These are phyloP conservation scores for Myrmecobius fasciatus DNA, from an alignment of 2,113 vertebrate species.

Conservation along the genomic window DNA sequence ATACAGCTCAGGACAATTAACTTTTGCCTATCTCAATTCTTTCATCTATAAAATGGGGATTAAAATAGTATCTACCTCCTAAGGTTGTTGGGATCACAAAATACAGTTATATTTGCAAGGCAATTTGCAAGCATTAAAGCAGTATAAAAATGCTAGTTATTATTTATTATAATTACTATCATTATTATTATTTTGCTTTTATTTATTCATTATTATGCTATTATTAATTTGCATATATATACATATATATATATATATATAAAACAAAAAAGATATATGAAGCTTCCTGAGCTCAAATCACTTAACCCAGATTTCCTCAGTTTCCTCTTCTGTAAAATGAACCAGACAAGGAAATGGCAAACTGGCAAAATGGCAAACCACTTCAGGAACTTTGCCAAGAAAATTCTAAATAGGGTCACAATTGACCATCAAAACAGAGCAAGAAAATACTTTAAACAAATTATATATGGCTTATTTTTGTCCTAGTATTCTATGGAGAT, in stretches of 20 bases:
- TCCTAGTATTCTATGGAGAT: background rate
- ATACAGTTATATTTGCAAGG: background rate
- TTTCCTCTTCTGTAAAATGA: background rate
- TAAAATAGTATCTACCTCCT: background rate
- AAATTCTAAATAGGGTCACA: background rate
- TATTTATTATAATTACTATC: background rate
- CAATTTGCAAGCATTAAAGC: background rate
- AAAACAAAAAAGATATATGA: background rate
- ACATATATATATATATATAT: too few relatives aligned
- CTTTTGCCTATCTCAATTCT: background rate
- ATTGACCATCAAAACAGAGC: background rate
- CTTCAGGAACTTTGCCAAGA: background rate
- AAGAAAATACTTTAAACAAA: background rate
- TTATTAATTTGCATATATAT: background rate
- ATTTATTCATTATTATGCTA: too few relatives aligned
- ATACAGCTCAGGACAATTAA: background rate
- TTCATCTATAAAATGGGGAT: background rate
- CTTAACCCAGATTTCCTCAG: background rate
- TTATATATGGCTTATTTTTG: background rate
- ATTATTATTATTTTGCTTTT: background rate
- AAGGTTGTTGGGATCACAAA: background rate
- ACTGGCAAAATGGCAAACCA: background rate
- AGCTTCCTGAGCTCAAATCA: background rate
- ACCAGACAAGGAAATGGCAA: background rate
- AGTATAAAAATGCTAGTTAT: background rate